Percentiles rank a stretch among this genome's conserved stretches.
These are phyloP conservation scores for Lepeophtheirus nordmannii DNA, from an alignment of 2,888 invertebrate genomes.

Conservation along the genomic window DNA sequence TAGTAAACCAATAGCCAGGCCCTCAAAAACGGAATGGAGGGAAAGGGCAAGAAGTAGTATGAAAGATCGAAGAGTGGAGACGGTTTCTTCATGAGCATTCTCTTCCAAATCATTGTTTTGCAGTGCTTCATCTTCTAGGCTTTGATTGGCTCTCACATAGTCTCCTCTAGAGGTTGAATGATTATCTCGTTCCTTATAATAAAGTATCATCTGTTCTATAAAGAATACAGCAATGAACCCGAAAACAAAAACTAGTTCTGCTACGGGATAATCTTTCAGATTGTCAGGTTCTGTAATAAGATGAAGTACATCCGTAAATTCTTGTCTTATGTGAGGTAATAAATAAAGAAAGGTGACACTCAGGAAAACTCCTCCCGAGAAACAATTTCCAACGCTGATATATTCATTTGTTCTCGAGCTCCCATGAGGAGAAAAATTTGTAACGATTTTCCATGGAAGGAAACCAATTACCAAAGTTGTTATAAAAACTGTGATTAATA, in stretches of 20 bases:
- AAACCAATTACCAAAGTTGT: too few relatives aligned
- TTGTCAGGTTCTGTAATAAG: slow-evolving; percentile 15
- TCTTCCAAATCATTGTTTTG: too few relatives aligned
- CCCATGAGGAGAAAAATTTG: too few relatives aligned
- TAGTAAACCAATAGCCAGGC: slow-evolving; percentile 43
- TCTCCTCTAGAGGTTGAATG: not conserved
- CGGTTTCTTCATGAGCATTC: too few relatives aligned
- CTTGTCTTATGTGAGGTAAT: slow-evolving; percentile 40
- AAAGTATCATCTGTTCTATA: slow-evolving; percentile 38
- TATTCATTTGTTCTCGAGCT: too few relatives aligned
- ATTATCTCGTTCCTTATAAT: slow-evolving; percentile 30
- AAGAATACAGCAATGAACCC: slow-evolving; percentile 42
- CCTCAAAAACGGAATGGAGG: slow-evolving; percentile 45
- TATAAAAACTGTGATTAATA: too few relatives aligned
- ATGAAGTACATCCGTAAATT: slow-evolving; percentile 30
- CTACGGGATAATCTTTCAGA: slow-evolving; percentile 37
- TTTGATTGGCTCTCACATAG: not conserved
- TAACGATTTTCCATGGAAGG: too few relatives aligned
- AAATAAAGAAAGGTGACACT: slow-evolving; percentile 43
- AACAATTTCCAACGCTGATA: slow-evolving; percentile 33
- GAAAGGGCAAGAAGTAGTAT: slow-evolving; percentile 41
- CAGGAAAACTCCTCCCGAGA: slow-evolving; percentile 44
- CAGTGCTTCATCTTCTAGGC: not conserved
- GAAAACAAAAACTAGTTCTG: slow-evolving; percentile 40
- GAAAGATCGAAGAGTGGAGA: slow-evolving; percentile 31